Conservation (phyloP, 2,888 invertebrate species). For the Phania funesta region DNA sequence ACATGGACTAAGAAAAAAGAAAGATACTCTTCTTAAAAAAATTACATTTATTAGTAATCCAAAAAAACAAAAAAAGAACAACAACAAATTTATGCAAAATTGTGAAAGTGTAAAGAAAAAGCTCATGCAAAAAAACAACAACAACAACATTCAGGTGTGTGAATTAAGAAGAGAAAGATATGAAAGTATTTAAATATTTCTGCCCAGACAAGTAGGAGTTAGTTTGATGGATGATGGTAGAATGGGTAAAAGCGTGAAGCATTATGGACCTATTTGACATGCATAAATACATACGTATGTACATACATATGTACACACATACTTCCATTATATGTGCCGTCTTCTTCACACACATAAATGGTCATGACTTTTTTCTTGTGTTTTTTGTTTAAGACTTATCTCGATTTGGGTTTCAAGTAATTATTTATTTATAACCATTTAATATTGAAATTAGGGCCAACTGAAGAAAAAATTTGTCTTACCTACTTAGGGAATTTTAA, state of each 20-base stretch:
- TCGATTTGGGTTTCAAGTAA: too few relatives aligned
- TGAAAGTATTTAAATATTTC: slow-evolving; percentile 1
- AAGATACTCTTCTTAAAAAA: neutral
- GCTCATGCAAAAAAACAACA: neutral
- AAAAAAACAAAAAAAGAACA: neutral
- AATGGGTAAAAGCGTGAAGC: neutral
- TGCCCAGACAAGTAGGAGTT: neutral
- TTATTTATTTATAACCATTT: slow-evolving; percentile 40
- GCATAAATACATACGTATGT: too few relatives aligned
- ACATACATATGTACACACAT: too few relatives aligned
- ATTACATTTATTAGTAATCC: neutral
- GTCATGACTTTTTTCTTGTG: slow-evolving; percentile 10
- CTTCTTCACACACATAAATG: too few relatives aligned
- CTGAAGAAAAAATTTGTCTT: neutral
- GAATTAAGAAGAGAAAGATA: too few relatives aligned
- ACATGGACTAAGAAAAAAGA: too few relatives aligned
- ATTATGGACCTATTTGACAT: slow-evolving; percentile 32
- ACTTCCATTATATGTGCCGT: slow-evolving; percentile 1
- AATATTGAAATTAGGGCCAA: slow-evolving; percentile 60
- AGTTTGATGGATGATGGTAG: neutral
- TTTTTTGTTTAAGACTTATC: too few relatives aligned
- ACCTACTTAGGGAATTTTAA: neutral
- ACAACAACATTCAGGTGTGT: slow-evolving; percentile 9
- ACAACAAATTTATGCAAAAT: slow-evolving; percentile 44
- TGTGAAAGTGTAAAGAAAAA: slow-evolving; percentile 64